Conservation (phyloP, 2,797 vertebrate genomes). For the Acestrorhynchus altus region DNA sequence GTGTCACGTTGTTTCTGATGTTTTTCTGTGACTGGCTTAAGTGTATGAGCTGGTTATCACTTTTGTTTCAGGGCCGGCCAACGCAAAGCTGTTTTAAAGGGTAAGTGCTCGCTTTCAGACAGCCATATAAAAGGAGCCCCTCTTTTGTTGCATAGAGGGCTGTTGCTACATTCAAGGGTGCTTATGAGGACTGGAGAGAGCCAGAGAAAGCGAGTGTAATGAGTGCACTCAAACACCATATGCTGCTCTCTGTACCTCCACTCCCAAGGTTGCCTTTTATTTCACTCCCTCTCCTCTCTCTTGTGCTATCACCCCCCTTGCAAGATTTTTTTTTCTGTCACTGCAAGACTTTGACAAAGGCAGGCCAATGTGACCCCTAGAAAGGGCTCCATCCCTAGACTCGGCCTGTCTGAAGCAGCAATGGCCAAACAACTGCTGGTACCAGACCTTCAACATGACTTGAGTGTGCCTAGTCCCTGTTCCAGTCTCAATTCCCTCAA, state of each 20-base stretch:
- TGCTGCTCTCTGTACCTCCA: conserved; percentile 69
- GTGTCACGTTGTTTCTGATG: conserved; percentile 54
- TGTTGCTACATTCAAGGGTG: conserved; percentile 75
- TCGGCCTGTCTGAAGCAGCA: conserved; percentile 65
- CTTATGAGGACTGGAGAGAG: conserved; percentile 59
- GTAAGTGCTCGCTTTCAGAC: conserved; percentile 62
- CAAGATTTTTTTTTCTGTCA: conserved; percentile 70
- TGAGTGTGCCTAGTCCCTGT: conserved; percentile 16
- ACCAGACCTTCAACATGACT: conserved; percentile 68
- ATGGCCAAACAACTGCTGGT: conserved; percentile 54
- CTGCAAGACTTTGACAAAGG: conserved; percentile 82
- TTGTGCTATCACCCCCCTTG: conserved; percentile 26
- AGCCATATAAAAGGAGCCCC: conserved; percentile 58
- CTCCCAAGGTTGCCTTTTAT: conserved; percentile 75
- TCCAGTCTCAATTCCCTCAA: conserved; percentile 22
- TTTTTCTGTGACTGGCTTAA: conserved; percentile 63
- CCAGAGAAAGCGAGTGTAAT: conserved; percentile 69
- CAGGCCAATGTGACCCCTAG: conserved; percentile 61
- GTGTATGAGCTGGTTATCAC: conserved; percentile 66
- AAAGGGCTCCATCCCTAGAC: conserved; percentile 67
- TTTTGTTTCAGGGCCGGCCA: conserved; percentile 66
- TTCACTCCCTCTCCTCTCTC: conserved; percentile 49
- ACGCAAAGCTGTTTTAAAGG: conserved; percentile 59
- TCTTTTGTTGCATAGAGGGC: conserved; percentile 63
- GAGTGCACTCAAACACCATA: conserved; percentile 81